Evolutionary conservation across 2,113 vertebrate species (phyloP).

Genomic region (Hylia prasina): DNA sequence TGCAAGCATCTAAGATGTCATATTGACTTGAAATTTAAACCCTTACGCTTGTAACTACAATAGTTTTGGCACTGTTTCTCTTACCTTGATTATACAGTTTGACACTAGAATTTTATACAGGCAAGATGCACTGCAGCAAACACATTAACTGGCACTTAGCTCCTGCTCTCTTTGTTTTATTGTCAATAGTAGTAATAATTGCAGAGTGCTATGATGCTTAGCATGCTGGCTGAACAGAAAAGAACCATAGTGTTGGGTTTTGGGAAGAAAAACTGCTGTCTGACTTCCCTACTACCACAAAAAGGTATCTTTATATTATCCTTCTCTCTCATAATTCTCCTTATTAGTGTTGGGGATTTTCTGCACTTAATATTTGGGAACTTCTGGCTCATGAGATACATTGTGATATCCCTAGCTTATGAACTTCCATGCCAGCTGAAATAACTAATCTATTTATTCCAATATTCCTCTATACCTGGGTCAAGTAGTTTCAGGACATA

Average conservation of each 20-base stretch:
- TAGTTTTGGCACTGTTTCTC: background rate
- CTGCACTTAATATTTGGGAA: background rate
- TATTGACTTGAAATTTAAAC: background rate
- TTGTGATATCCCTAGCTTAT: background rate
- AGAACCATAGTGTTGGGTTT: background rate
- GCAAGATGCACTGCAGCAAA: background rate
- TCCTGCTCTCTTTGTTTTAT: background rate
- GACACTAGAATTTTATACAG: background rate
- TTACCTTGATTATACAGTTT: background rate
- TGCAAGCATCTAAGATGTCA: background rate
- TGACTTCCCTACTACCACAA: background rate
- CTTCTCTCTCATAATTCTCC: background rate
- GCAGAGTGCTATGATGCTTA: background rate
- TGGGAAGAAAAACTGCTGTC: background rate
- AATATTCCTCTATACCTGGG: background rate
- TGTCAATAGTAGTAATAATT: background rate
- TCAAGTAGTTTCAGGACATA: background rate
- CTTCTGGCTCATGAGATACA: background rate
- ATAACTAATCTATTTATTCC: background rate
- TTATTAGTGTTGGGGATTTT: background rate
- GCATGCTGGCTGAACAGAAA: background rate
- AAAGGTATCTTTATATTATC: background rate
- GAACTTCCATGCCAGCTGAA: background rate
- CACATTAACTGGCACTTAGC: background rate
- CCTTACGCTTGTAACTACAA: background rate